Evolutionary conservation across 2,113 vertebrate genomes (phyloP).

Genomic region (Manacus vitellinus): DNA sequence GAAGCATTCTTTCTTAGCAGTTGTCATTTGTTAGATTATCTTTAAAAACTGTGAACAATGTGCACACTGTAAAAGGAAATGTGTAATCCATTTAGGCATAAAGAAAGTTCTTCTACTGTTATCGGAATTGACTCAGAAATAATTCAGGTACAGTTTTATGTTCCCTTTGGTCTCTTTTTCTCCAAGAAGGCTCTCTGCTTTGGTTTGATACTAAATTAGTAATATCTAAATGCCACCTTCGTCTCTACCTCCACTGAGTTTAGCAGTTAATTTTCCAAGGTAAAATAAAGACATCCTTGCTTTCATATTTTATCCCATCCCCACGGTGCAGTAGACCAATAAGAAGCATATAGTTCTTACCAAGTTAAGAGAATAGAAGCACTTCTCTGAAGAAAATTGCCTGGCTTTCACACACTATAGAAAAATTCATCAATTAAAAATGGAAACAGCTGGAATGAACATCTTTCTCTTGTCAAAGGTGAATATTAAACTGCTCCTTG

Average conservation of each 20-base stretch:
- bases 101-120: slow-evolving; percentile 40
- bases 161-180: slow-evolving; percentile 54
- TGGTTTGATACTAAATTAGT: slow-evolving; percentile 58
- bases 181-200: slow-evolving; percentile 25
- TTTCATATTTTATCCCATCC: slow-evolving; percentile 56
- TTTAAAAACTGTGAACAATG: slow-evolving; percentile 23
- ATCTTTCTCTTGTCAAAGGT: slow-evolving; percentile 8
- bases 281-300: slow-evolving; percentile 40
- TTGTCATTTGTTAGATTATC: slow-evolving; percentile 21
- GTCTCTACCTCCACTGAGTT: slow-evolving; percentile 47
- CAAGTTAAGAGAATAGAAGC: slow-evolving; percentile 10
- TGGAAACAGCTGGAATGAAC: slow-evolving; percentile 31
- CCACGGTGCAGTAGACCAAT: slow-evolving; percentile 31
- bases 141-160: slow-evolving; percentile 53
- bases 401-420: background rate
- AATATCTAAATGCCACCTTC: slow-evolving; percentile 55
- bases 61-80: background rate
- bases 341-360: slow-evolving; percentile 32
- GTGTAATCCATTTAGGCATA: slow-evolving; percentile 30
- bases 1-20: background rate
- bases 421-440: slow-evolving; percentile 60
- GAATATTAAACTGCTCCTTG: slow-evolving; percentile 7
- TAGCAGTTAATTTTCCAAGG: slow-evolving; percentile 60
- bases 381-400: slow-evolving; percentile 51
- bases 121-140: slow-evolving; percentile 42